Percentiles rank a stretch among this genome's conserved stretches.
These are phyloP conservation scores for Ascaphus truei DNA, from an alignment of 2,113 vertebrate species.

Conservation along the genomic window DNA sequence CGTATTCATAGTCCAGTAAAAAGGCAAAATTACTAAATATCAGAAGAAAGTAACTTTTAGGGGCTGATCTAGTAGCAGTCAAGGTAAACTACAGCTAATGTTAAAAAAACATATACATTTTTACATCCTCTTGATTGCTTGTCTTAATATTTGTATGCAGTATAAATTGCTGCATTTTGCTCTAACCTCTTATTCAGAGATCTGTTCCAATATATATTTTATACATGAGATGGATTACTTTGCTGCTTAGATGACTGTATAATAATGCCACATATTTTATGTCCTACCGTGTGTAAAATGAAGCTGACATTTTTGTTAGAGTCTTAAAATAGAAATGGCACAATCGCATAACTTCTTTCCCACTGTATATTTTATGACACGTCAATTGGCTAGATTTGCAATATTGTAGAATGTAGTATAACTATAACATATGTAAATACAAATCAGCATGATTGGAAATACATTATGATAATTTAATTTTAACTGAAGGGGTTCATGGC, in stretches of 20 bases:
- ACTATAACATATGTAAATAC: neutral
- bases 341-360: conserved; percentile 10
- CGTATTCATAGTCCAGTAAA: no score
- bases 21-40: no score
- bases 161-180: neutral
- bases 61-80: no score
- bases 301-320: conserved; percentile 7
- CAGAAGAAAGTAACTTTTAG: no score
- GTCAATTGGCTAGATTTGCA: neutral
- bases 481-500: no score
- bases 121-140: no score
- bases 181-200: neutral
- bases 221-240: conserved; percentile 13
- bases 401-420: neutral
- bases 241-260: conserved; percentile 9
- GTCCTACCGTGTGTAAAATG: conserved; percentile 13
- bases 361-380: conserved; percentile 9
- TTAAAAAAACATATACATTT: no score
- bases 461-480: no score
- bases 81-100: no score
- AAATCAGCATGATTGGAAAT: no score
- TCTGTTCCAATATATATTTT: conserved; percentile 15
- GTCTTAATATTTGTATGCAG: neutral
- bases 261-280: conserved; percentile 22
- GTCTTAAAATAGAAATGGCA: conserved; percentile 4